Evolutionary conservation across 2,888 invertebrate species (phyloP).

Genomic region (Acleris sparsana): DNA sequence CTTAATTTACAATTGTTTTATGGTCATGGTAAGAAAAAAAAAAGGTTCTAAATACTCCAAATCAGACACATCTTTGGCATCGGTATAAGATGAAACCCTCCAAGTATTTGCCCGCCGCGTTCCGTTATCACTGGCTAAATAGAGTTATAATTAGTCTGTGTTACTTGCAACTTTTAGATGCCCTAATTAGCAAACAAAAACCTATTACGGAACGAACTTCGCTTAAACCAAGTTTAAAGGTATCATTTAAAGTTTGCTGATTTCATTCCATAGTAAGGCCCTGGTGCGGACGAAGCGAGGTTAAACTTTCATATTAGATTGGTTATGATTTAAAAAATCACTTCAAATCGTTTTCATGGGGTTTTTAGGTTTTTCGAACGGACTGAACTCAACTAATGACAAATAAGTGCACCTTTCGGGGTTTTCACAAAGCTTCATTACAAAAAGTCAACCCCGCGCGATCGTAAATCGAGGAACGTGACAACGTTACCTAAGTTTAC

Average conservation of each 20-base stretch:
- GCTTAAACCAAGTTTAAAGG: conserved; percentile 30
- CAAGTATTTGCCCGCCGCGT: conserved; percentile 2
- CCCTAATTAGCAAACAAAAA: conserved; percentile 33
- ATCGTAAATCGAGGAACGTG: conserved; percentile 32
- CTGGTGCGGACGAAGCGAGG: not conserved
- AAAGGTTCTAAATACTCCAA: not conserved
- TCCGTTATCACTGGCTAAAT: not conserved
- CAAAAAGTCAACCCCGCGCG: conserved; percentile 17
- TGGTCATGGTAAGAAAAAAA: not conserved
- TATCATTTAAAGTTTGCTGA: conserved; percentile 26
- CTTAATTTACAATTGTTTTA: not conserved
- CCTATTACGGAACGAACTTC: conserved; percentile 27
- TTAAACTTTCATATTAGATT: too few relatives aligned
- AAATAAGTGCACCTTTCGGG: conserved; percentile 9
- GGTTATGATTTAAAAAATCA: not conserved
- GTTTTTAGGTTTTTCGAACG: not conserved
- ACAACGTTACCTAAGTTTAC: conserved; percentile 27
- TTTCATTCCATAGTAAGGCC: conserved; percentile 17
- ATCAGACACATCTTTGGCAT: conserved; percentile 5
- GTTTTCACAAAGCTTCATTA: conserved; percentile 1
- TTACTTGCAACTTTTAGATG: conserved; percentile 19
- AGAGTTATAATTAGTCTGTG: conserved; percentile 25
- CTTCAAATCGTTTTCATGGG: not conserved
- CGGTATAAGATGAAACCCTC: conserved; percentile 1
- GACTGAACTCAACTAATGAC: conserved; percentile 2